Percentiles rank a stretch among this genome's conserved stretches.
These are phyloP conservation scores for Channa argus DNA, from an alignment of 2,113 vertebrate species.

Conservation along the genomic window DNA sequence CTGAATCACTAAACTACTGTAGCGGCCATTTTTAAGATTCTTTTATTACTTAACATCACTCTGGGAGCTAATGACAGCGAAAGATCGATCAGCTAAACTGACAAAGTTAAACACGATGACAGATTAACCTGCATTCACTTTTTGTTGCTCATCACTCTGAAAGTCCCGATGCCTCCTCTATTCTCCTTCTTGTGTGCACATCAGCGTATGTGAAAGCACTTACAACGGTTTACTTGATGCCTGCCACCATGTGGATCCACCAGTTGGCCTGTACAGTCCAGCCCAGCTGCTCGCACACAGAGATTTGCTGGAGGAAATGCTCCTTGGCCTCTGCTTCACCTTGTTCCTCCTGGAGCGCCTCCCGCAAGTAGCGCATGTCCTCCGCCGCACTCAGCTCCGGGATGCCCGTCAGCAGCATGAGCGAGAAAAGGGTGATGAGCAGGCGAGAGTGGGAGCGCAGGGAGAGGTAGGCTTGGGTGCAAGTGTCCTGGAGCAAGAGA, in stretches of 20 bases:
- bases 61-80: too few species aligned
- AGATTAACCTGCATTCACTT: too few species aligned
- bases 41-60: too few species aligned
- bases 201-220: too few species aligned
- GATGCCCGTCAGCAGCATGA: slow-evolving; percentile 87
- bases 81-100: too few species aligned
- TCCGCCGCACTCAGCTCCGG: slow-evolving; percentile 81
- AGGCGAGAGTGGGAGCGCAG: slow-evolving; percentile 82
- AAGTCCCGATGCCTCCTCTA: too few species aligned
- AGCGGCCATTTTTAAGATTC: too few species aligned
- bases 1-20: too few species aligned
- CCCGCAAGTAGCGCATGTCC: slow-evolving; percentile 83
- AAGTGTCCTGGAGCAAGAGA: slow-evolving; percentile 75
- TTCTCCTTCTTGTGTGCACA: too few species aligned
- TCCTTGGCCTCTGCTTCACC: slow-evolving; percentile 70
- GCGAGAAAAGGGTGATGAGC: slow-evolving; percentile 84
- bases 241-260: slow-evolving; percentile 84
- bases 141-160: too few species aligned
- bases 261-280: slow-evolving; percentile 87
- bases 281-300: slow-evolving; percentile 74
- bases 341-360: slow-evolving; percentile 80
- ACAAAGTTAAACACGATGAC: too few species aligned
- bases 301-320: slow-evolving; percentile 82
- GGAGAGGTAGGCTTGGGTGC: slow-evolving; percentile 81
- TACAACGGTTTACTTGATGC: slow-evolving; percentile 72